Base-by-base conservation (phyloP, 2,797 vertebrate genomes). In the Fundulus diaphanus region DNA sequence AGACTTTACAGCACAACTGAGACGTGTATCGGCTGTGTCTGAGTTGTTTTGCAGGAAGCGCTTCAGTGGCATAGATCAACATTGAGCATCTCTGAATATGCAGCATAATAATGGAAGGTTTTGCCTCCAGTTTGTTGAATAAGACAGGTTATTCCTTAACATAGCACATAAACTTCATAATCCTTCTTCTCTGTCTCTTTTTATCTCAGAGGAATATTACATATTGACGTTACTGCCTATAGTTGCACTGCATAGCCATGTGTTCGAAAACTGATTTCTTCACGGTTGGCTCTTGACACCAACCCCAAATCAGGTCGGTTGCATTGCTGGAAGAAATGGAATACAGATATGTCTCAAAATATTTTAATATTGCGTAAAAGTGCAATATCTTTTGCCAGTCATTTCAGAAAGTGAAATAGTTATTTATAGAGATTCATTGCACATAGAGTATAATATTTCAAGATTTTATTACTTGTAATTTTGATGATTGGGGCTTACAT, bases 301-400 rank as follows among this genome's bases (percentile, higher is more conserved):
- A 59, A 67, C 54, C 78, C 68, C 78, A n/a, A 79, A 85, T 27
- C 71, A 81, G 76, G 66, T 87, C 61, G 63, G 37, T 59, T 63
- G 54, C 70, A 70, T 29, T 66, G 70, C 57, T 73, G 73, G 68
- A 79, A 61, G 33, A 72, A 73, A 52, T 68, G 75, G 48, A 56
- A n/a, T n/a, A n/a, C n/a, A n/a, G n/a, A n/a, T n/a, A n/a, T n/a
- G n/a, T n/a, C n/a, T n/a, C n/a, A n/a, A n/a, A n/a, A n/a, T n/a
- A n/a, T n/a, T n/a, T n/a, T n/a, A n/a, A n/a, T n/a, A n/a, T n/a
- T n/a, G n/a, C n/a, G n/a, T n/a, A n/a, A n/a, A n/a, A n/a, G n/a
- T n/a, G n/a, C n/a, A n/a, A n/a, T n/a, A n/a, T n/a, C n/a, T n/a
- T n/a, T n/a, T n/a, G n/a, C n/a, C n/a, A n/a, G n/a, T n/a, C n/a